These are phyloP conservation scores for Malacoraja senta DNA, from an alignment of 2,797 vertebrate genomes.

Conservation along the genomic window DNA sequence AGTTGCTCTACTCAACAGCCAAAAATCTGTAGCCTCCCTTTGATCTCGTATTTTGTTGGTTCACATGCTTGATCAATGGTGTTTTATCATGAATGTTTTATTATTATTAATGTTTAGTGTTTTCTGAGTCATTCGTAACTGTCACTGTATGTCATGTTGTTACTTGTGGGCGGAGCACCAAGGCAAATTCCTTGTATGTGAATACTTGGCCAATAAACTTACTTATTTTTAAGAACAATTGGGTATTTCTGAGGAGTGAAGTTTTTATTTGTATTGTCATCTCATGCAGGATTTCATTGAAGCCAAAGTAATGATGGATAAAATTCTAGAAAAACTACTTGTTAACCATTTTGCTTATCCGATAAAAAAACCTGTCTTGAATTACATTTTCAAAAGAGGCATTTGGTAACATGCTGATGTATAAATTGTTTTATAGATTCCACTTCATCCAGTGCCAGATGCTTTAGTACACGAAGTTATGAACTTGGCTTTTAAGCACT, in stretches of 20 bases:
- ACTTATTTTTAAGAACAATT: background rate
- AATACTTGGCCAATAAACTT: no score
- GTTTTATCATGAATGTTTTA: no score
- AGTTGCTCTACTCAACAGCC: no score
- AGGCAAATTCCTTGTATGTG: no score
- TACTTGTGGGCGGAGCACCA: no score
- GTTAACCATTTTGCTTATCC: background rate
- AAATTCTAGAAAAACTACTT: background rate
- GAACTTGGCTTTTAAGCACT: constrained; percentile 99
- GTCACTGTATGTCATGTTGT: no score
- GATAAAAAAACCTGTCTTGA: background rate
- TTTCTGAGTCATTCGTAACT: no score
- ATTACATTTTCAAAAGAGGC: background rate
- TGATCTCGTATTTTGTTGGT: no score
- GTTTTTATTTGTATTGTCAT: background rate
- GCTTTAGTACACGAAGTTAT: constrained; percentile 98
- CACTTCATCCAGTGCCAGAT: constrained; percentile 98
- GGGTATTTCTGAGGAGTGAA: background rate
- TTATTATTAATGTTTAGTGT: no score
- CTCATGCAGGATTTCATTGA: background rate
- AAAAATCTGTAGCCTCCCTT: no score
- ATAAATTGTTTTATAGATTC: constrained; percentile 71
- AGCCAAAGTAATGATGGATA: background rate
- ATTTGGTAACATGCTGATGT: background rate
- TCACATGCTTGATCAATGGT: no score